Evolutionary conservation across 2,797 vertebrate species (phyloP), one percentile per base, ranked within the genome.

Genomic region (Lophura swinhoii): DNA sequence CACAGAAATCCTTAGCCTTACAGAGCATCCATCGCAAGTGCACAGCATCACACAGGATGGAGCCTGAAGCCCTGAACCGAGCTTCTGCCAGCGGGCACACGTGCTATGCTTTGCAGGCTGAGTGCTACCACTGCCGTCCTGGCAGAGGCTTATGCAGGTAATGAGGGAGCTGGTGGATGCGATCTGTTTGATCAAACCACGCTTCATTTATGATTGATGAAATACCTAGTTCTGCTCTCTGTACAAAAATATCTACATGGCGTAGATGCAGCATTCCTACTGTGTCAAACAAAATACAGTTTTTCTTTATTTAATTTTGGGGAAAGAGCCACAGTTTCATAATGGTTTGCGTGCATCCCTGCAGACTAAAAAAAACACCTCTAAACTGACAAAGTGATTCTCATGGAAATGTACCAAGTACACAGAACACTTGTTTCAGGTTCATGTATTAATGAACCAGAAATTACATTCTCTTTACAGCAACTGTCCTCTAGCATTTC

Each of bases 381-480:
- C 51, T 67, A 20, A 69, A 73, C 1, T 14, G 9, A 20, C 35
- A 26, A 39, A 59, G 48, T 0, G 0, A 60, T 67, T 80, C 81
- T 39, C 44, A 62, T 0, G 64, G 49, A 46, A 84, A 80, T 8
- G 26, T 10, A 68, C 20, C 13, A 21, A 59, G 24, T 14, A 69
- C 9, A 7, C 16, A 39, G 0, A 75, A 12, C 9, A 72, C 62
- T 31, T n/a, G 2, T 58, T 84, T 78, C 53, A 46, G 58, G 37
- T 80, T 84, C 87, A 72, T 21, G 29, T 18, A 56, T 64, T 70
- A 91, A 80, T 26, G 85, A 96, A 87, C 29, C 56, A 87, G 77
- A 85, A 93, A 91, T 87, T 81, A 67, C 20, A 82, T 70, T 59
- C 44, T 49, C 58, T 91, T 49, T 29, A 39, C 2, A 77, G 59